These are phyloP conservation scores for Saiga tatarica DNA, from an alignment of 2,113 vertebrate species.

Conservation along the genomic window DNA sequence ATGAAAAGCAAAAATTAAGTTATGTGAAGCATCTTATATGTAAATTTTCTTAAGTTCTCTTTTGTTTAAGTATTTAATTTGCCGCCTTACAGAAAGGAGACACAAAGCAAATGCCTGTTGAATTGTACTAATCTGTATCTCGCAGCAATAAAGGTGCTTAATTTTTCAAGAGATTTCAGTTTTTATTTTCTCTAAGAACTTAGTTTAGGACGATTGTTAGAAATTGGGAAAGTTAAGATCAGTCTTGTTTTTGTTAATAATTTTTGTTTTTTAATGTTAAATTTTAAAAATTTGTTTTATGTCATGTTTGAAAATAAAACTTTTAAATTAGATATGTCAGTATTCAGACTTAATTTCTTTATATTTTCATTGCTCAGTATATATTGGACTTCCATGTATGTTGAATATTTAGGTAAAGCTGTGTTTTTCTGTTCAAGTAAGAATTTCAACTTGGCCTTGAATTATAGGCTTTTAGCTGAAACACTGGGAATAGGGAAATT, in stretches of 20 bases:
- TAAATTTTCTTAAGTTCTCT: background rate
- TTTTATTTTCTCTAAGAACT: constrained; percentile 8
- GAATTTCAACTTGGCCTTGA: background rate
- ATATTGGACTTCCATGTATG: constrained; percentile 4
- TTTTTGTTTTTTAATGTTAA: background rate
- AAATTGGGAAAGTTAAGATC: background rate
- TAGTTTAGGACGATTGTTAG: background rate
- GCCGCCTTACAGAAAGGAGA: background rate
- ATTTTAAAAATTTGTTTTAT: constrained; percentile 21
- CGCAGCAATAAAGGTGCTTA: background rate
- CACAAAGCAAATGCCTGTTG: background rate
- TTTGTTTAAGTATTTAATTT: background rate
- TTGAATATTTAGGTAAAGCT: constrained; percentile 23
- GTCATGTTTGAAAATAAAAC: constrained; percentile 26
- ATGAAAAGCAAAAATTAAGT: background rate
- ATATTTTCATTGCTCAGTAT: background rate
- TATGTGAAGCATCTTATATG: background rate
- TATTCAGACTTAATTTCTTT: background rate
- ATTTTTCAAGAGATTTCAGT: background rate
- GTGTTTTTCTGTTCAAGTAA: background rate
- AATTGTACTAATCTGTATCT: background rate
- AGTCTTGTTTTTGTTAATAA: background rate
- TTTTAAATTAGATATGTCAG: constrained; percentile 3
- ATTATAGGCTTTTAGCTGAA: background rate
- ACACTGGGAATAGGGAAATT: background rate